Conservation (phyloP, 2,888 invertebrate species). For the Chaitophorus viminalis region DNA sequence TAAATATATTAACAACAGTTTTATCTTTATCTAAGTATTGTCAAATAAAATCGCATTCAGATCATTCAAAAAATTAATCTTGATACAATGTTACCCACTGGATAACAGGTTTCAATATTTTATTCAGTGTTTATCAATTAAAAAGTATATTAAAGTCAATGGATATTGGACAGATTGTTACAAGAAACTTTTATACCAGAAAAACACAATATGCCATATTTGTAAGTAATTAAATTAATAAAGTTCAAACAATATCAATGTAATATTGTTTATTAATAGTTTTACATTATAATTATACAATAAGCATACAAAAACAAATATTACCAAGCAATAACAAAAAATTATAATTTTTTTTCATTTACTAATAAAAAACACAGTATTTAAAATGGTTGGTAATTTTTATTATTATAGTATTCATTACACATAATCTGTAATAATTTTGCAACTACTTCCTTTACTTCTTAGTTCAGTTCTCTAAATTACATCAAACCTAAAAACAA, state of each 20-base stretch:
- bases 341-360: neutral
- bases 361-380: neutral
- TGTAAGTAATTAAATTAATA: neutral
- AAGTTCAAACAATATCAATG: neutral
- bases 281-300: neutral
- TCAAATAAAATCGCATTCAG: too few species aligned
- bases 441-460: neutral
- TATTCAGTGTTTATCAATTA: neutral
- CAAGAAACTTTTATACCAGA: neutral
- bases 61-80: too few species aligned
- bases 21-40: too few species aligned
- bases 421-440: neutral
- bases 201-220: neutral
- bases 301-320: neutral
- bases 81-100: neutral
- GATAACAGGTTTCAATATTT: neutral
- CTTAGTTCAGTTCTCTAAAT: neutral
- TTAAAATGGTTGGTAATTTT: neutral
- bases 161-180: too few species aligned
- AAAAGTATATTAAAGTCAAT: neutral
- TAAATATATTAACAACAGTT: too few species aligned
- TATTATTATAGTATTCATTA: neutral
- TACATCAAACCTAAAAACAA: conserved; percentile 51
- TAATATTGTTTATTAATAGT: neutral
- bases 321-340: neutral